These are phyloP conservation scores for Naso thynnoides DNA, from an alignment of 2,797 vertebrate species.

Conservation along the genomic window DNA sequence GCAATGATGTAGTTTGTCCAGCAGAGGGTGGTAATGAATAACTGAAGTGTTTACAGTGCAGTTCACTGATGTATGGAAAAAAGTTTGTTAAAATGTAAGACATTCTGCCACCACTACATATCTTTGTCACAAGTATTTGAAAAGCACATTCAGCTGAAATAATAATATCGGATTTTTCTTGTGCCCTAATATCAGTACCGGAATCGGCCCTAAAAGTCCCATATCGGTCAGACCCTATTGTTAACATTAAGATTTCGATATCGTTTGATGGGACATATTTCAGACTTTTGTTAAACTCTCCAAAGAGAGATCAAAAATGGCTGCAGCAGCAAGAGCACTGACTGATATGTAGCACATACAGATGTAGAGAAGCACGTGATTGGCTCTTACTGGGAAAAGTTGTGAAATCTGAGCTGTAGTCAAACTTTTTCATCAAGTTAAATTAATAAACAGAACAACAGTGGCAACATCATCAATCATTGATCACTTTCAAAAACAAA, in stretches of 20 bases:
- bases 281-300: conserved; percentile 1
- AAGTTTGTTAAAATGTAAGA: no score
- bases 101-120: no score
- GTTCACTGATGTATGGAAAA: no score
- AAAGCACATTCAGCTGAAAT: no score
- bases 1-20: no score
- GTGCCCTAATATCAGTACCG: no score
- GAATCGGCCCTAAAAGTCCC: no score
- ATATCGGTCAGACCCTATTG: no score
- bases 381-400: conserved; percentile 10
- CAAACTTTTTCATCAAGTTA: conserved; percentile 24
- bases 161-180: no score
- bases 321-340: conserved; percentile 14
- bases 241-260: conserved; percentile 22
- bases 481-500: conserved; percentile 4
- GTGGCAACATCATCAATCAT: conserved; percentile 25
- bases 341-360: neutral
- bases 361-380: neutral
- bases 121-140: no score
- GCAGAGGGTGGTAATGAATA: no score
- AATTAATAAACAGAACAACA: conserved; percentile 40
- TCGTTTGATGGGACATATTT: conserved; percentile 12
- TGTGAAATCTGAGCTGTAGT: conserved; percentile 16
- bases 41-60: no score
- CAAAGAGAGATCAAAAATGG: conserved; percentile 13